Percentiles rank a stretch among this genome's conserved stretches.
Conservation (phyloP, 2,888 invertebrate species). For the Micropterix aruncella region DNA sequence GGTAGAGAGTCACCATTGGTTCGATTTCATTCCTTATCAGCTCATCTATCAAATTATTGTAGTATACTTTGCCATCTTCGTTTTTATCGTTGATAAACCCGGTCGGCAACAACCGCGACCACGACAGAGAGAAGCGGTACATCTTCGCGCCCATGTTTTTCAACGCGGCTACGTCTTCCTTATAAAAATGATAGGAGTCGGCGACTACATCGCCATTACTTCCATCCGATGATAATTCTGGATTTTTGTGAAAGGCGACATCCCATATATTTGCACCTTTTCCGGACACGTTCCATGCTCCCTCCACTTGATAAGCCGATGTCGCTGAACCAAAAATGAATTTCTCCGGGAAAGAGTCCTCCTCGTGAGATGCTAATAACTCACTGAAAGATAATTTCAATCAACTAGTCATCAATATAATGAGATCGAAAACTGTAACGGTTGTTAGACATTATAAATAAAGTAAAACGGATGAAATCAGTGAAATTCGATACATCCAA, state of each 20-base stretch:
- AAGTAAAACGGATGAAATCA: too few relatives aligned
- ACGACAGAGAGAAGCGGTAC: not conserved
- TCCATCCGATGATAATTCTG: slow-evolving; percentile 27
- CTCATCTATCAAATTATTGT: not conserved
- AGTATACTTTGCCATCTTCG: not conserved
- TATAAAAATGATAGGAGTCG: slow-evolving; percentile 16
- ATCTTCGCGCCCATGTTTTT: not conserved
- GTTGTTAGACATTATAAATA: too few relatives aligned
- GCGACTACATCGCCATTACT: slow-evolving; percentile 34
- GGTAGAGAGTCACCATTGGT: not conserved
- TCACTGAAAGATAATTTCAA: too few relatives aligned
- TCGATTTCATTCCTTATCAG: not conserved
- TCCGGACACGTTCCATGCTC: not conserved
- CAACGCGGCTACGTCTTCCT: not conserved
- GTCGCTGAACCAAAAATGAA: not conserved
- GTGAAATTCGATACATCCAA: too few relatives aligned
- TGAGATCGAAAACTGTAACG: too few relatives aligned
- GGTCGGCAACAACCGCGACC: not conserved
- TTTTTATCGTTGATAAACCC: not conserved
- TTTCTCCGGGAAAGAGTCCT: not conserved
- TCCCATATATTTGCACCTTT: slow-evolving; percentile 41
- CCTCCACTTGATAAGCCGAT: not conserved
- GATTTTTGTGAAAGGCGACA: slow-evolving; percentile 24
- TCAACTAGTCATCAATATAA: too few relatives aligned
- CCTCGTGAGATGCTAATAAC: too few relatives aligned